A percentile compares a stretch with the other conserved stretches of the same genome.
Evolutionary conservation across 2,888 invertebrate genomes (phyloP).

Genomic region (Trachelus stipa): DNA sequence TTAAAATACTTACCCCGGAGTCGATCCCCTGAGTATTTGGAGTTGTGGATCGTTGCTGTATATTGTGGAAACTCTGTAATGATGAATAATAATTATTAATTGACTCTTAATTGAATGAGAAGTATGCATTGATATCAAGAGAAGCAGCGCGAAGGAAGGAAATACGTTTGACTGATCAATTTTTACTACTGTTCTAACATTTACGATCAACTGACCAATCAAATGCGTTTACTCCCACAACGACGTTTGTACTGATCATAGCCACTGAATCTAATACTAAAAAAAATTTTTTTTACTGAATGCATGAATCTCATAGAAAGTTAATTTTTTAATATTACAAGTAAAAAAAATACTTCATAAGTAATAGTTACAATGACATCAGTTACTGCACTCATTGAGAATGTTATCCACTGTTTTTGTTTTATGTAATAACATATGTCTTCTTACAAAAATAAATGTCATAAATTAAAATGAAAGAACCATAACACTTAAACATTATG

Average conservation of each 20-base stretch:
- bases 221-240: not conserved
- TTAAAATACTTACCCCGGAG: slow-evolving; percentile 73
- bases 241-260: not conserved
- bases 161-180: not conserved
- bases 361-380: not conserved
- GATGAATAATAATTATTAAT: slow-evolving; percentile 22
- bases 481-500: not conserved
- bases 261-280: not conserved
- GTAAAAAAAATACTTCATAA: not conserved
- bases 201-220: not conserved
- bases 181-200: not conserved
- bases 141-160: not conserved
- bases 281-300: not conserved
- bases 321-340: not conserved
- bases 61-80: slow-evolving; percentile 76
- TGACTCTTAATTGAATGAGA: not conserved
- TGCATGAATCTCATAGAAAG: not conserved
- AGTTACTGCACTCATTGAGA: not conserved
- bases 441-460: not conserved
- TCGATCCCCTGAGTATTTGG: slow-evolving; percentile 84
- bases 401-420: not conserved
- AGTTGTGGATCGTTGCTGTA: slow-evolving; percentile 81
- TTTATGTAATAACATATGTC: not conserved
- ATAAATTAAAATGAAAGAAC: not conserved
- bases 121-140: not conserved